Evolutionary conservation across 2,888 invertebrate genomes (phyloP).

Genomic region (Colletes collaris): DNA sequence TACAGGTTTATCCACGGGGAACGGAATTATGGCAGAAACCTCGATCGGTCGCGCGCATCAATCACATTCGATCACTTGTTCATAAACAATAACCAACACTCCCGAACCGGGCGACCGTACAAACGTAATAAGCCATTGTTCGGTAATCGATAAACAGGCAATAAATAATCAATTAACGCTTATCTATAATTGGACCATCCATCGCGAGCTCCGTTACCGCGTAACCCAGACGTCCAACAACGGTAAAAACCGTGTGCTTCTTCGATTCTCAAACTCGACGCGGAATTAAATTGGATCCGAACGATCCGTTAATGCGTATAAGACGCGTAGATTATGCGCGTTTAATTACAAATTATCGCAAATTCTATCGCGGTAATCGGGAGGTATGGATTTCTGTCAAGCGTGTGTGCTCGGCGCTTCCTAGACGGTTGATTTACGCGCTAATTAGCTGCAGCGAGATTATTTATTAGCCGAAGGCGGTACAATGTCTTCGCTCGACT

Average conservation of each 20-base stretch:
- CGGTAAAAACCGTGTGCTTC: not conserved
- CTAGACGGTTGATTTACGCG: slow-evolving; percentile 46
- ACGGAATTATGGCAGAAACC: no score
- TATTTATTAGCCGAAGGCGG: slow-evolving; percentile 47
- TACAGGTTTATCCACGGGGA: no score
- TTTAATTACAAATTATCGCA: slow-evolving; percentile 23
- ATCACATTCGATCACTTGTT: not conserved
- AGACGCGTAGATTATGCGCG: not conserved
- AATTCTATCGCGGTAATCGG: slow-evolving; percentile 39
- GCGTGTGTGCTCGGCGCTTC: slow-evolving; percentile 13
- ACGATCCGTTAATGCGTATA: not conserved
- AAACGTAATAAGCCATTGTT: slow-evolving; percentile 61
- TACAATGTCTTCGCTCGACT: slow-evolving; percentile 37
- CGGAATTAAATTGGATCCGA: not conserved
- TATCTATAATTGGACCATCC: slow-evolving; percentile 55
- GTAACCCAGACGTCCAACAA: not conserved
- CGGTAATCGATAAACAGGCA: slow-evolving; percentile 42
- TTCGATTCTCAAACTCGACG: not conserved
- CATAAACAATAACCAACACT: slow-evolving; percentile 26
- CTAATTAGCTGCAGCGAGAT: slow-evolving; percentile 50
- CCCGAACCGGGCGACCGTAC: slow-evolving; percentile 5
- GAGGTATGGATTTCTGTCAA: slow-evolving; percentile 42
- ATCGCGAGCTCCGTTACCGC: slow-evolving; percentile 6
- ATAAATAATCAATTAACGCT: slow-evolving; percentile 67
- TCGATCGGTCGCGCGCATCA: slow-evolving; percentile 12